These are phyloP conservation scores for Zonitis immaculata DNA, from an alignment of 2,888 invertebrate genomes.

Conservation along the genomic window DNA sequence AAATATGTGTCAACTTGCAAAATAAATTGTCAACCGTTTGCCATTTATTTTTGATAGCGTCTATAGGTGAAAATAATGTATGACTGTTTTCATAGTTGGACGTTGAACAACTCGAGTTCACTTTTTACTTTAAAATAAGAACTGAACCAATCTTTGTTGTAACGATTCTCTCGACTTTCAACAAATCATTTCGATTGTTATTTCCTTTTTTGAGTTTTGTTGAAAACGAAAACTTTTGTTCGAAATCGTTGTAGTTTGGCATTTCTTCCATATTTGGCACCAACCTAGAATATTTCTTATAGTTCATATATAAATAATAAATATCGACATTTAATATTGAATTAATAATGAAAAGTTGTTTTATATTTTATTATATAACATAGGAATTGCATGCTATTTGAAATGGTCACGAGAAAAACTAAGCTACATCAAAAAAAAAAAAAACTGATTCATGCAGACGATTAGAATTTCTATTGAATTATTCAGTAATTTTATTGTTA, in stretches of 20 bases:
- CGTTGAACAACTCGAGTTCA: too few relatives aligned
- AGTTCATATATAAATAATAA: not conserved
- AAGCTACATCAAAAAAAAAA: not conserved
- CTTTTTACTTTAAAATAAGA: too few relatives aligned
- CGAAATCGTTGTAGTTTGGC: not conserved
- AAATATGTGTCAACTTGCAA: conserved; percentile 25
- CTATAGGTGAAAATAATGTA: conserved; percentile 24
- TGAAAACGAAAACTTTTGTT: not conserved
- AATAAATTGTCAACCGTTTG: conserved; percentile 26
- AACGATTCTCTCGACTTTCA: not conserved
- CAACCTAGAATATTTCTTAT: not conserved
- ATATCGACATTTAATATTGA: not conserved
- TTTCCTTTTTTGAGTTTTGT: not conserved
- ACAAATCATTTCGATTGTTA: not conserved
- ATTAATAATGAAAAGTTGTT: not conserved
- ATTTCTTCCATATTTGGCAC: not conserved
- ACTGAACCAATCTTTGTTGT: too few relatives aligned
- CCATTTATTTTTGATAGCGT: conserved; percentile 28
- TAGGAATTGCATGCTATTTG: not conserved
- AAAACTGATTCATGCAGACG: not conserved
- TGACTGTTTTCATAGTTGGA: conserved; percentile 15
- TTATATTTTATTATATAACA: not conserved
- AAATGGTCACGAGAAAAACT: not conserved
- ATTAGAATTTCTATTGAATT: not conserved
- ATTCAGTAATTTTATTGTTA: not conserved